Conservation (phyloP, 2,888 invertebrate species). For the Sisyra terminalis region DNA sequence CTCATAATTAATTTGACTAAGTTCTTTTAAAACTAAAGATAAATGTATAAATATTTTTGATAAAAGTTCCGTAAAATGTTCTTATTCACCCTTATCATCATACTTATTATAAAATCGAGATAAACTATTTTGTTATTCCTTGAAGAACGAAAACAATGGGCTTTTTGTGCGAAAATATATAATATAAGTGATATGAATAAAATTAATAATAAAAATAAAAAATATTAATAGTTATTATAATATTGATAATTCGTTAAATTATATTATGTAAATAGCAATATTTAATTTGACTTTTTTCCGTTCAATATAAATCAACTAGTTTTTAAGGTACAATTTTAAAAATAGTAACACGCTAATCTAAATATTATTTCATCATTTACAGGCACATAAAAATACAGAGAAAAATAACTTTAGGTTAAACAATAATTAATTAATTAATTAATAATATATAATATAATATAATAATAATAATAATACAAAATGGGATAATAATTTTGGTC, state of each 20-base stretch:
- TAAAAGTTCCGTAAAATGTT: too few relatives aligned
- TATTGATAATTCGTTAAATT: slow-evolving; percentile 9
- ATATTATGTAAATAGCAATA: slow-evolving; percentile 10
- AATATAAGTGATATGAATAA: slow-evolving; percentile 12
- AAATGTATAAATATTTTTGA: too few relatives aligned
- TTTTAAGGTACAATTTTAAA: slow-evolving; percentile 9
- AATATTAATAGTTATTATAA: slow-evolving; percentile 11
- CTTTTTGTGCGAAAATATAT: slow-evolving; percentile 10
- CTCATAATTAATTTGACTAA: too few relatives aligned
- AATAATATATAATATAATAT: slow-evolving; percentile 6
- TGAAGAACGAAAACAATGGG: slow-evolving; percentile 2
- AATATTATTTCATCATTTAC: slow-evolving; percentile 22
- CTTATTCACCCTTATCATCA: too few relatives aligned
- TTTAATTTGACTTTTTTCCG: slow-evolving; percentile 7
- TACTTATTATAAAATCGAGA: too few relatives aligned
- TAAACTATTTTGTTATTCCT: too few relatives aligned
- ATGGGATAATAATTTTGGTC: not conserved
- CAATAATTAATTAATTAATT: slow-evolving; percentile 16
- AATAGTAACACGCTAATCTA: slow-evolving; percentile 11
- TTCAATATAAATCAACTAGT: slow-evolving; percentile 7
- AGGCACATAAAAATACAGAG: slow-evolving; percentile 14
- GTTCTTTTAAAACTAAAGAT: too few relatives aligned
- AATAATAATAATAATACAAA: slow-evolving; percentile 2
- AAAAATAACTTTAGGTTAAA: slow-evolving; percentile 17
- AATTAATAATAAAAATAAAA: slow-evolving; percentile 9